Base-by-base conservation (phyloP, 2,113 vertebrate genomes). In the Seriola aureovittata region DNA sequence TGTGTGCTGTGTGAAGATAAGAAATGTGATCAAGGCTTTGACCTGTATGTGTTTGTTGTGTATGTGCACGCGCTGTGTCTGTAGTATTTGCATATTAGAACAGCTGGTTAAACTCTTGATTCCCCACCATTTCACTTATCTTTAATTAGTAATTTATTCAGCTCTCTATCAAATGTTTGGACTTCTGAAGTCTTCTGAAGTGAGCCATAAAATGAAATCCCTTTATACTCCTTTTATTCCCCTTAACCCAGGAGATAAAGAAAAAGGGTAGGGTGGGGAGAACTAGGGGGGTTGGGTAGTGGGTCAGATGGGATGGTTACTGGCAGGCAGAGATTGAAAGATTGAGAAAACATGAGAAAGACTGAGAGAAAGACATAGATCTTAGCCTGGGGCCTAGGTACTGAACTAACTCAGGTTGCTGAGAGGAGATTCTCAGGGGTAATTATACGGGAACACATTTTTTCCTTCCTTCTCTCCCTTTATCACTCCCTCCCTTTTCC, bases 161-260 rank as follows among this genome's bases (percentile, higher is more conserved):
- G 50, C 70, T 87, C 79, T 66, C 58, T 21, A 68, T 92, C 62
- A 83, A 80, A 78, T 72, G 63, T 87, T 65, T 81, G 77, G 54
- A 72, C 64, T 79, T 82, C 76, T 73, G 16, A 84, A 83, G 81
- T 52, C 80, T 32, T 88, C 75, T 90, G 73, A 91, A 81, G 80
- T 69, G 40, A 93, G 72, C 55, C 74, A 78, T 88, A 76, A 71
- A 83, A 84, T 87, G 2, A 85, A 88, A 89, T 87, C 70, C 81
- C 72, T 86, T 87, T 85, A 81, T 88, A 81, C 52, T 62, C 52
- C 57, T 62, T 84, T 73, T 62, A 80, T 87, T 81, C 70, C 23
- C 17, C 36, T 80, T 77, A 59, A 78, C 71, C 80, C 81, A 55
- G 21, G 74, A 74, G 64, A 89, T 75, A 71, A 63, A 86, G 80